phyloP scores from a whole-genome alignment of 2,888 invertebrate genomes.

The Lochmaea crataegi region DNA sequence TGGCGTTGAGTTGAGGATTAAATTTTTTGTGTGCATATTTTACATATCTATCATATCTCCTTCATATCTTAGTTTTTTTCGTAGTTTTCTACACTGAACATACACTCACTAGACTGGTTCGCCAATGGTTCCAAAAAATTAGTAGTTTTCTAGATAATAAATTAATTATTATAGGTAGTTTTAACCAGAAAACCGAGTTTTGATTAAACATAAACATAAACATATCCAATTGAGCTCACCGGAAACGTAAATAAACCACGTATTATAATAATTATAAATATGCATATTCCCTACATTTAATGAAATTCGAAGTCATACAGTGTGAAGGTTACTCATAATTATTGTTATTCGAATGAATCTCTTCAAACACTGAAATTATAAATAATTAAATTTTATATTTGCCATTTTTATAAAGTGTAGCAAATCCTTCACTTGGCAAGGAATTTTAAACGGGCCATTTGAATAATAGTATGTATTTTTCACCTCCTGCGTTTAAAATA shows the following conservation, averaged over 20 bases:
- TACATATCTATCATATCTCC: too few relatives aligned
- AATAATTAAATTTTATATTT: background rate
- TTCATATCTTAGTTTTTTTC: too few relatives aligned
- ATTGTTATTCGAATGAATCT: background rate
- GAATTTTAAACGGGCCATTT: background rate
- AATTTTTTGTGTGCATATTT: too few relatives aligned
- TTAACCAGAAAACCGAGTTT: too few relatives aligned
- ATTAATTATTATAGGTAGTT: too few relatives aligned
- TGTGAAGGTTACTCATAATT: background rate
- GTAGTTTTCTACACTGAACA: too few relatives aligned
- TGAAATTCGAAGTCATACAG: background rate
- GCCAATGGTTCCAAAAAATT: too few relatives aligned
- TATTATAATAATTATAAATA: background rate
- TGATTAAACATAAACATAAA: too few relatives aligned
- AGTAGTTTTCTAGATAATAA: too few relatives aligned
- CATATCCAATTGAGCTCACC: background rate
- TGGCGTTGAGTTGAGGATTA: too few relatives aligned
- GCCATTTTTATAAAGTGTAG: background rate
- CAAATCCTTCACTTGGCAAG: background rate
- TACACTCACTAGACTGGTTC: too few relatives aligned
- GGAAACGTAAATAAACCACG: background rate
- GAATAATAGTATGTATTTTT: too few relatives aligned
- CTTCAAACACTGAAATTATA: background rate
- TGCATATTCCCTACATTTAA: constrained; percentile 1
- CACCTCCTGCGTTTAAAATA: background rate